A percentile compares a stretch with the other conserved stretches of the same genome.
Conservation (phyloP, 2,797 vertebrate species). For the Megaceryle alcyon region DNA sequence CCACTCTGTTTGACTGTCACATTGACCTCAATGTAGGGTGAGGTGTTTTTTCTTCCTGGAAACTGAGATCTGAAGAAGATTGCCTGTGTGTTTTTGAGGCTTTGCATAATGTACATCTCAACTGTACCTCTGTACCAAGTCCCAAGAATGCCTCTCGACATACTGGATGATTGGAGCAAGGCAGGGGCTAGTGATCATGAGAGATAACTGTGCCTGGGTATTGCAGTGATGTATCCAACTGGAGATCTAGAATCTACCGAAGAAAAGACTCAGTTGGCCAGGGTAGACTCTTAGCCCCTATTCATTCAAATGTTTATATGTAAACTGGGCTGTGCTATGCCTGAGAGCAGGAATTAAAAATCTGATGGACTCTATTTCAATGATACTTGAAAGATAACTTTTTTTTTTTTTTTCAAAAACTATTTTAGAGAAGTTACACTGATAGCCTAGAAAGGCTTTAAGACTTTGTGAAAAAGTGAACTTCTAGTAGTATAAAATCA, state of each 20-base stretch:
- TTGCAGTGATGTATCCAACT: accelerated
- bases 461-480: background rate
- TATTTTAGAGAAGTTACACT: background rate
- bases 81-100: background rate
- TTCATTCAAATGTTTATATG: background rate
- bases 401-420: background rate
- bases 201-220: accelerated
- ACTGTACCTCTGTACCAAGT: background rate
- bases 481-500: background rate
- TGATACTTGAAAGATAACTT: background rate
- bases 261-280: background rate
- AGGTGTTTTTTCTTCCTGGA: background rate
- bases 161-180: background rate
- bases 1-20: accelerated
- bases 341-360: background rate
- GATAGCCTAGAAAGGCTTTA: background rate
- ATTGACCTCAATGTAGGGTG: background rate
- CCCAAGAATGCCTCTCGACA: background rate
- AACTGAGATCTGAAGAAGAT: background rate
- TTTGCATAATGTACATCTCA: background rate
- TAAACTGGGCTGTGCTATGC: background rate
- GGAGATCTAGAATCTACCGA: background rate
- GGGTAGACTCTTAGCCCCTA: background rate
- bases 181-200: background rate
- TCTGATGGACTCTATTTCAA: background rate